Evolutionary conservation across 2,113 vertebrate genomes (phyloP).

Genomic region (Cinclus cinclus): DNA sequence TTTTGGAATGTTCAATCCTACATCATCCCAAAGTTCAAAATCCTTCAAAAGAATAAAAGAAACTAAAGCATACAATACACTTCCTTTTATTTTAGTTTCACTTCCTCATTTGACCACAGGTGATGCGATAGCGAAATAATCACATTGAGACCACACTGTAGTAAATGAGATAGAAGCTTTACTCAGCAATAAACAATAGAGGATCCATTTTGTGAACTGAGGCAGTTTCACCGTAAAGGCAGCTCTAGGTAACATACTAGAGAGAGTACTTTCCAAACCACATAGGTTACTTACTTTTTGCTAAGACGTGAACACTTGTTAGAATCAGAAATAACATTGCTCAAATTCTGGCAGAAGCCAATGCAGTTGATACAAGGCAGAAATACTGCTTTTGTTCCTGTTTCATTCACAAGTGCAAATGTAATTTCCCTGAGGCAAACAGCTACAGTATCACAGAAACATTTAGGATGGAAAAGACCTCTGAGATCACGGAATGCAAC

Average conservation of each 20-base stretch:
- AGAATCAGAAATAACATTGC: neutral
- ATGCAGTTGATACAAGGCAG: neutral
- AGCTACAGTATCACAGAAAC: neutral
- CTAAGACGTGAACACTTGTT: neutral
- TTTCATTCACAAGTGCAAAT: neutral
- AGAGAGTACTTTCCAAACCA: neutral
- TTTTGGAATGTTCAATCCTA: constrained; percentile 97
- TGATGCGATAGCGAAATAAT: neutral
- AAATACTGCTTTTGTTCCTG: neutral
- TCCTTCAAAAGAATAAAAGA: constrained; percentile 78
- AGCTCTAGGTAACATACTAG: neutral
- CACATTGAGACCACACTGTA: neutral
- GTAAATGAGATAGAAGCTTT: neutral
- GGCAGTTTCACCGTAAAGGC: neutral
- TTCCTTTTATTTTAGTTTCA: neutral
- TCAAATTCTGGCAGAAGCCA: neutral
- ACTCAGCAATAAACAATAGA: neutral
- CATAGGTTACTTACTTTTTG: neutral
- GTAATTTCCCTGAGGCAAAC: neutral
- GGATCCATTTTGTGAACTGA: neutral
- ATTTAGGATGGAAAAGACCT: neutral
- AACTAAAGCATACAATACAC: neutral
- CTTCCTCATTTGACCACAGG: neutral
- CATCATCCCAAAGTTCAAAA: constrained; percentile 99
- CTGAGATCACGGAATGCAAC: neutral